phyloP scores from a whole-genome alignment of 2,113 vertebrate species.

The Xenus cinereus region DNA sequence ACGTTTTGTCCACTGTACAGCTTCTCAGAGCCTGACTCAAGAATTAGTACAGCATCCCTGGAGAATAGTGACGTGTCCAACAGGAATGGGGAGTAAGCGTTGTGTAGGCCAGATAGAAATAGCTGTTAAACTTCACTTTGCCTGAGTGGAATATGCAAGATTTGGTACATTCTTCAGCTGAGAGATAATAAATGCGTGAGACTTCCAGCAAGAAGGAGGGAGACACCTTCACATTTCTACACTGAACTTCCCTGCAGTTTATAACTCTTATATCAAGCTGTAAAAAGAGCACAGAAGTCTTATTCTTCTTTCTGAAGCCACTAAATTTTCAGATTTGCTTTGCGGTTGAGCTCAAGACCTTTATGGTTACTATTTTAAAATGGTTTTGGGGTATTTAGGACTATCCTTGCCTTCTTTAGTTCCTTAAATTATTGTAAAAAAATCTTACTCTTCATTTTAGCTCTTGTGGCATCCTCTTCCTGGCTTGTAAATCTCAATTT shows the following conservation, averaged over 20 bases:
- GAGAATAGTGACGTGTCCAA: rapidly evolving
- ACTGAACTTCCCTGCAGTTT: neutral
- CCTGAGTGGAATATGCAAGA: neutral
- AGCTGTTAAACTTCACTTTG: neutral
- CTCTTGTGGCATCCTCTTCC: neutral
- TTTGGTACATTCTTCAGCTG: neutral
- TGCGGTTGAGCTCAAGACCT: neutral
- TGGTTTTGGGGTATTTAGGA: neutral
- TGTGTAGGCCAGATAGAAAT: neutral
- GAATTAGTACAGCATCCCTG: neutral
- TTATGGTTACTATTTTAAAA: neutral
- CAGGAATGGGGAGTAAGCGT: neutral
- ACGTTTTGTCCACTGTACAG: neutral
- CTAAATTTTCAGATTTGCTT: neutral
- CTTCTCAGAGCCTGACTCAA: neutral
- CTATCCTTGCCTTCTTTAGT: neutral
- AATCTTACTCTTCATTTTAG: neutral
- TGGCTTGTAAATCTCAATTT: neutral
- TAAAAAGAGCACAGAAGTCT: neutral
- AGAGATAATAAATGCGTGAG: neutral
- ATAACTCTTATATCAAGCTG: neutral
- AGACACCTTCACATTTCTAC: neutral
- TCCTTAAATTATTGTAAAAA: neutral
- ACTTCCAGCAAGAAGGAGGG: neutral
- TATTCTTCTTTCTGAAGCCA: neutral